phyloP scores from a whole-genome alignment of 2,113 vertebrate genomes.

The Morone chrysops region DNA sequence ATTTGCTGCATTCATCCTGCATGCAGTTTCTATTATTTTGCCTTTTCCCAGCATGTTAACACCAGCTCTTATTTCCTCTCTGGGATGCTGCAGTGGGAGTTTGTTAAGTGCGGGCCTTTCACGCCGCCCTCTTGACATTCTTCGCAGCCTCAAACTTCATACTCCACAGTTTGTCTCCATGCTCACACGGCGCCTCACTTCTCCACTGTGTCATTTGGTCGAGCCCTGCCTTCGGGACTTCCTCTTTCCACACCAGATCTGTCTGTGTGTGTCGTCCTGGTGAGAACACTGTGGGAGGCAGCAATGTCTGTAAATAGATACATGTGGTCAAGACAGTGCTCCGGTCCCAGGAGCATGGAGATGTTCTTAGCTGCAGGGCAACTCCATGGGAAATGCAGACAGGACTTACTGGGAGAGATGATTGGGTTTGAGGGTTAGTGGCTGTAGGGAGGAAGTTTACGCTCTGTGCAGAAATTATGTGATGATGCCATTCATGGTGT shows the following conservation, averaged over 20 bases:
- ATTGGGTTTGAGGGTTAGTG: constrained; percentile 52
- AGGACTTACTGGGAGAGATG: constrained; percentile 36
- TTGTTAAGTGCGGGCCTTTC: constrained; percentile 32
- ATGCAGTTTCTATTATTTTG: constrained; percentile 37
- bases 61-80: constrained; percentile 48
- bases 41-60: constrained; percentile 37
- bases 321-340: constrained; percentile 48
- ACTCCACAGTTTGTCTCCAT: constrained; percentile 40
- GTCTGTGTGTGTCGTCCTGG: constrained; percentile 50
- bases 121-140: constrained; percentile 35
- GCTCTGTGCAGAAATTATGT: constrained; percentile 21
- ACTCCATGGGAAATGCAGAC: constrained; percentile 55
- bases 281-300: constrained; percentile 74
- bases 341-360: constrained; percentile 35
- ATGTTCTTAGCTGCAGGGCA: constrained; percentile 45
- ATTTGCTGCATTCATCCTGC: constrained; percentile 34
- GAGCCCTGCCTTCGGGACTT: constrained; percentile 46
- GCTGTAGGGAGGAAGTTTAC: constrained; percentile 55
- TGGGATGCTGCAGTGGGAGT: constrained; percentile 45
- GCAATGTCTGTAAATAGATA: constrained; percentile 64
- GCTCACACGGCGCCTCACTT: constrained; percentile 34
- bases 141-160: constrained; percentile 48
- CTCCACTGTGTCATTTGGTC: constrained; percentile 62
- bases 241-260: constrained; percentile 58
- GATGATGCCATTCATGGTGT: constrained; percentile 50